phyloP scores from a whole-genome alignment of 2,797 vertebrate species.

The Etheostoma nigrum region DNA sequence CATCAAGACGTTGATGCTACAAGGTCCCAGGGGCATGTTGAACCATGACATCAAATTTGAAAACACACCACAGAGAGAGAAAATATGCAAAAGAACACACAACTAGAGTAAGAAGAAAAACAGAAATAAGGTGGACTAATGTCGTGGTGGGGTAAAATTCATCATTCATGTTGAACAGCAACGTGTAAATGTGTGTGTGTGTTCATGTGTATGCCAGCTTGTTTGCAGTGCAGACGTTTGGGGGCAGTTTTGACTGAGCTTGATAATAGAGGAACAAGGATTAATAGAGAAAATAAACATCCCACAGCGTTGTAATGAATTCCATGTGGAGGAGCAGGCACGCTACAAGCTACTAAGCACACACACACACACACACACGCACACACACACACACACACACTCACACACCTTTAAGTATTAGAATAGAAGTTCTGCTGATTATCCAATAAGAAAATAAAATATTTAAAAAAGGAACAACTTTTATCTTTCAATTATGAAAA shows the following conservation, averaged over 20 bases:
- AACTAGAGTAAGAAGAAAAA: background rate
- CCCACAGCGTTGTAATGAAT: slow-evolving; percentile 78
- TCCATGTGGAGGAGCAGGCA: slow-evolving; percentile 78
- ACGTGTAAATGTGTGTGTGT: slow-evolving; percentile 24
- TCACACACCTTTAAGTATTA: background rate
- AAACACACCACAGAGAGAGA: background rate
- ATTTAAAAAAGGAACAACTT: background rate
- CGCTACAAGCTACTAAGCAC: slow-evolving; percentile 49
- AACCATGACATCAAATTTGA: slow-evolving; percentile 24
- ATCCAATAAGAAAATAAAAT: background rate
- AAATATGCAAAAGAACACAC: slow-evolving; percentile 6
- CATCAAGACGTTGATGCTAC: slow-evolving; percentile 26
- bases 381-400: background rate
- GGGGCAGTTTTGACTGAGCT: slow-evolving; percentile 75
- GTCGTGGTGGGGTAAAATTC: slow-evolving; percentile 3
- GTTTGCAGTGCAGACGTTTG: slow-evolving; percentile 68
- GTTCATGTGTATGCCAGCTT: slow-evolving; percentile 38
- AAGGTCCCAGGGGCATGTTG: slow-evolving; percentile 23
- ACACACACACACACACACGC: slow-evolving; percentile 40
- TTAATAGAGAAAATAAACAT: slow-evolving; percentile 87
- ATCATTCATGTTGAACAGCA: slow-evolving; percentile 22
- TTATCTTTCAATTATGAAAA: background rate
- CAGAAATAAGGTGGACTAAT: slow-evolving; percentile 24
- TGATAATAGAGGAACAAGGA: slow-evolving; percentile 79
- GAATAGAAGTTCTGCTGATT: background rate